These are phyloP conservation scores for Umimayanthus chanpuru DNA, from an alignment of 92 coral and sea anemone species.

Conservation along the genomic window DNA sequence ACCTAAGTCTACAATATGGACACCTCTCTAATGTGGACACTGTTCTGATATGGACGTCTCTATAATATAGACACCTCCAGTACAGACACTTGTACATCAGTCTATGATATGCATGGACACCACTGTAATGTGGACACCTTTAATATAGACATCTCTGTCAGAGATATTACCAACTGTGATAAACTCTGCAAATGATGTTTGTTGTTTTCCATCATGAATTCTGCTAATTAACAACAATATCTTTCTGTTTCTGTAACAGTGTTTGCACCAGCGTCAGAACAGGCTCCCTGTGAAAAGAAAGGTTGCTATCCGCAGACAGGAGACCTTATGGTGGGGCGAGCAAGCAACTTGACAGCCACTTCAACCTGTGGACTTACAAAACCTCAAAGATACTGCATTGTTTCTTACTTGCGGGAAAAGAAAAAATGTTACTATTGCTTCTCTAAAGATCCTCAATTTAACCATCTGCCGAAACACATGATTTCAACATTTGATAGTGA, in stretches of 20 bases:
- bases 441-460: constrained; percentile 51
- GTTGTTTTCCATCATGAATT: too few species aligned
- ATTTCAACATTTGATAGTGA: constrained; percentile 70
- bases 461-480: constrained; percentile 81
- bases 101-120: too few species aligned
- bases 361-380: constrained; percentile 92
- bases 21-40: too few species aligned
- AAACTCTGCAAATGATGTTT: too few species aligned
- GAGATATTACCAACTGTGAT: too few species aligned
- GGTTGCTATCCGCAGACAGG: constrained; percentile 98
- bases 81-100: too few species aligned
- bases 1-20: too few species aligned
- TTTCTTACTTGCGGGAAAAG: constrained; percentile 70
- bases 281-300: constrained; percentile 74
- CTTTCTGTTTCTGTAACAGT: neutral
- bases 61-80: too few species aligned
- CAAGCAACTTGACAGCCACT: constrained; percentile 64
- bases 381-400: constrained; percentile 79
- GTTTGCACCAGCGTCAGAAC: constrained; percentile 30
- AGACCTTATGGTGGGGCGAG: constrained; percentile 87
- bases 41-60: too few species aligned
- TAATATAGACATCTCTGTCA: too few species aligned
- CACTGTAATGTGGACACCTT: too few species aligned
- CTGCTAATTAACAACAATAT: too few species aligned
- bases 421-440: constrained; percentile 70